phyloP scores from a whole-genome alignment of 2,113 vertebrate species.

The Limnothrissa miodon region DNA sequence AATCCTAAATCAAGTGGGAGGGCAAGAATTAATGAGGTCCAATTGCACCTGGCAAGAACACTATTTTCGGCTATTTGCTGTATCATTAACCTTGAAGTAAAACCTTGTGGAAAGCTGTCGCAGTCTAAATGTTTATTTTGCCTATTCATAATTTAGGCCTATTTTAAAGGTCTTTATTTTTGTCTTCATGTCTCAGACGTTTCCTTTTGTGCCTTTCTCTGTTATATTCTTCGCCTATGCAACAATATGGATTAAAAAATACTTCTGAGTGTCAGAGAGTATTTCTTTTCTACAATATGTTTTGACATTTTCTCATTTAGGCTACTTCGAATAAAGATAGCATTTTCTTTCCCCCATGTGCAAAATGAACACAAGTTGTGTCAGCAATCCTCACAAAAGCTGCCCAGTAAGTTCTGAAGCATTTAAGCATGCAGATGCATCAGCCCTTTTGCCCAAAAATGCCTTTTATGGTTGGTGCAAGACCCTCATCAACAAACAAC shows the following conservation, averaged over 20 bases:
- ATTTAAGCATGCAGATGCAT: background rate
- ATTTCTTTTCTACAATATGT: background rate
- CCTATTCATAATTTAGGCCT: background rate
- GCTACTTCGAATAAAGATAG: background rate
- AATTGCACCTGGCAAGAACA: slow-evolving; percentile 27
- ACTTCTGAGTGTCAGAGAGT: too few species aligned
- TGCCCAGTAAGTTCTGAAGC: background rate
- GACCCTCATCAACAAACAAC: background rate
- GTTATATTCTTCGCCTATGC: background rate
- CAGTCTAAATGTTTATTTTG: background rate
- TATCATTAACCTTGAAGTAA: background rate
- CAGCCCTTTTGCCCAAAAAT: background rate
- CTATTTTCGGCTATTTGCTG: slow-evolving; percentile 1
- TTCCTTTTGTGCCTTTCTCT: background rate
- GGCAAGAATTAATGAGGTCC: slow-evolving; percentile 46
- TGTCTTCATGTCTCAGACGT: background rate
- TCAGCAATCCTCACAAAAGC: background rate
- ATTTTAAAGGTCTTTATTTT: background rate
- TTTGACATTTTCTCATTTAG: too few species aligned
- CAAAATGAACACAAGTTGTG: background rate
- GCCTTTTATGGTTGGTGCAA: background rate
- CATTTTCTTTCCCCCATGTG: background rate
- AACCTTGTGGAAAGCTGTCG: slow-evolving; percentile 7
- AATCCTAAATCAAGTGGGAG: slow-evolving; percentile 49
- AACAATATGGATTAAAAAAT: background rate